These are phyloP conservation scores for Carollia perspicillata DNA, from an alignment of 2,113 vertebrate species.

Conservation along the genomic window DNA sequence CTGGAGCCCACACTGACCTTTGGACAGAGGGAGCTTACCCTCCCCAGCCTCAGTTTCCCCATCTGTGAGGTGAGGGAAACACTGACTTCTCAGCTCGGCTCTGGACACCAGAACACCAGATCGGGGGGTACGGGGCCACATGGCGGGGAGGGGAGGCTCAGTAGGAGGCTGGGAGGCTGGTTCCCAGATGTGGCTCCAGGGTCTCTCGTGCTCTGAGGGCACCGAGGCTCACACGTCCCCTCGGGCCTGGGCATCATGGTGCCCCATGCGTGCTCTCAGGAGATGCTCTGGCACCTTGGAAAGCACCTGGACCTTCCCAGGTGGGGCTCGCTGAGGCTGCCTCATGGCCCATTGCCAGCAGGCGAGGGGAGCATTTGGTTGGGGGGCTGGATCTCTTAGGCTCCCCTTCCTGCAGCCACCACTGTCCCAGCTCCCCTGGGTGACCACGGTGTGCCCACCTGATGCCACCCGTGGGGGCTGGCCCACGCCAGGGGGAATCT, in stretches of 20 bases:
- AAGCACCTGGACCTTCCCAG: neutral
- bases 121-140: neutral
- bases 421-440: neutral
- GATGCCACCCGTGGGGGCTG: neutral
- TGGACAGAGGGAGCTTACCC: too few species aligned
- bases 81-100: neutral
- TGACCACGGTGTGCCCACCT: fast-evolving
- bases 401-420: neutral
- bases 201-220: neutral
- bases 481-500: too few species aligned
- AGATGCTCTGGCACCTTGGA: neutral
- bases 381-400: neutral
- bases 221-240: fast-evolving
- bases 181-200: neutral
- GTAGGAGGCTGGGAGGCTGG: neutral
- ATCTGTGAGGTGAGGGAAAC: neutral
- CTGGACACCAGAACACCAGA: neutral
- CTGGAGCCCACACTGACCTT: neutral
- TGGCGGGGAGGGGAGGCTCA: too few species aligned
- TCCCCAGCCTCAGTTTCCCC: neutral
- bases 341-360: fast-evolving
- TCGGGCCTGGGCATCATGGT: fast-evolving
- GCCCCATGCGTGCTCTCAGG: neutral
- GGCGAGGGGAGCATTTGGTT: neutral
- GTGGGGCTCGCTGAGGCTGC: neutral